These are phyloP conservation scores for Gavia stellata DNA, from an alignment of 2,113 vertebrate genomes.

Conservation along the genomic window DNA sequence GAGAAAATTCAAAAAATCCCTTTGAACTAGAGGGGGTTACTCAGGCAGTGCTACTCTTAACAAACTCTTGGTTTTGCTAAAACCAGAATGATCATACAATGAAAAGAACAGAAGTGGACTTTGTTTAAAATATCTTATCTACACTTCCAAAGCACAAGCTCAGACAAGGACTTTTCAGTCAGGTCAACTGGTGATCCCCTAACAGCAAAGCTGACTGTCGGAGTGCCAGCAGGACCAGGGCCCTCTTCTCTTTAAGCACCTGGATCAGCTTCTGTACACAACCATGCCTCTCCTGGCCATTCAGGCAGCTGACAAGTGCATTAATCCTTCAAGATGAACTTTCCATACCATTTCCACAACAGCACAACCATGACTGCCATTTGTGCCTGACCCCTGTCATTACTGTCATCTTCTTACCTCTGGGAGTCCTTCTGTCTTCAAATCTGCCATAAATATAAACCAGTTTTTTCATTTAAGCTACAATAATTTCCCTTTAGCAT, in stretches of 20 bases:
- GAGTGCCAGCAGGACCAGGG: not conserved
- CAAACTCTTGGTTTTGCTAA: not conserved
- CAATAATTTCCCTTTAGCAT: not conserved
- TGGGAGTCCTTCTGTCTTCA: not conserved
- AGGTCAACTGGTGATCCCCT: not conserved
- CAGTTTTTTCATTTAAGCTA: not conserved
- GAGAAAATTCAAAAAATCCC: not conserved
- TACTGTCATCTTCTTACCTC: not conserved
- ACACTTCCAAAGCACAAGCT: not conserved
- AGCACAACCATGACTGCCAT: rapidly evolving
- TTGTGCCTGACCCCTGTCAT: not conserved
- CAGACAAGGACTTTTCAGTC: not conserved
- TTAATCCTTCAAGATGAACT: not conserved
- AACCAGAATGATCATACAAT: not conserved
- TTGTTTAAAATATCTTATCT: not conserved
- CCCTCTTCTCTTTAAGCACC: not conserved
- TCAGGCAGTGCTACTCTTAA: not conserved
- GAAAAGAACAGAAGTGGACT: not conserved
- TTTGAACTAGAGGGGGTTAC: not conserved
- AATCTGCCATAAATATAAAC: not conserved
- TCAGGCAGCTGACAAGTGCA: not conserved
- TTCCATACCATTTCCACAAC: not conserved
- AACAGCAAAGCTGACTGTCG: not conserved
- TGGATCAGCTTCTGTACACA: not conserved
- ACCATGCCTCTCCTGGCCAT: not conserved